Evolutionary conservation across 2,113 vertebrate genomes (phyloP), one percentile per base, ranked within the genome.

Genomic region (Calonectris borealis): DNA sequence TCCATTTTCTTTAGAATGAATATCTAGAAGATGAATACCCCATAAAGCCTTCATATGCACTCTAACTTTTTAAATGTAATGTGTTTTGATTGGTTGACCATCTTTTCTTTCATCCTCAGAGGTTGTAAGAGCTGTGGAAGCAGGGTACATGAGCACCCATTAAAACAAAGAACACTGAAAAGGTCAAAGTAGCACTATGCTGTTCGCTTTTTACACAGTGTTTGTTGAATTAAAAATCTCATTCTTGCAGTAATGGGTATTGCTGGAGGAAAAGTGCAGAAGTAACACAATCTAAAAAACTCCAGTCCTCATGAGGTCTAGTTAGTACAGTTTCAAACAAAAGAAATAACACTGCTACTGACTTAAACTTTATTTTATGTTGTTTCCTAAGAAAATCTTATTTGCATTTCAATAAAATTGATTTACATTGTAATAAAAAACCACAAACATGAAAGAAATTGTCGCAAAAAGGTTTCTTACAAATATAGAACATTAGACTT

Each of bases 181-280:
- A 96, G 84, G 93, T 96, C 91, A 86, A 78, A 91, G 91, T 36
- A 79, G 9, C 79, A 93, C 34, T 82, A n/a, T n/a, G 22, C 36
- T 69, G 16, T 52, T 88, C 16, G 1, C 32, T 95, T 96, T 94
- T 84, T 85, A 83, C 31, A 80, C 48, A 62, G 38, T 95, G 31
- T 87, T 79, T 92, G 55, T 70, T 86, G 94, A 90, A 94, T 90
- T 95, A 93, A 93, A 93, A 96, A 80, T 66, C 49, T 88, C n/a
- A 51, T 86, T 89, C 71, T 65, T 88, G 18, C 21, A 89, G 71
- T 76, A 93, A 93, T 88, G 38, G 84, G 31, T 52, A 66, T 88
- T 87, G 73, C 93, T 88, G 36, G 54, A 85, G 26, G 83, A 96
- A 77, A 96, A 92, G 49, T 86, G 51, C 6, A 51, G 21, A 48